Evolutionary conservation across 2,797 vertebrate genomes (phyloP).

Genomic region (Takifugu rubripes): DNA sequence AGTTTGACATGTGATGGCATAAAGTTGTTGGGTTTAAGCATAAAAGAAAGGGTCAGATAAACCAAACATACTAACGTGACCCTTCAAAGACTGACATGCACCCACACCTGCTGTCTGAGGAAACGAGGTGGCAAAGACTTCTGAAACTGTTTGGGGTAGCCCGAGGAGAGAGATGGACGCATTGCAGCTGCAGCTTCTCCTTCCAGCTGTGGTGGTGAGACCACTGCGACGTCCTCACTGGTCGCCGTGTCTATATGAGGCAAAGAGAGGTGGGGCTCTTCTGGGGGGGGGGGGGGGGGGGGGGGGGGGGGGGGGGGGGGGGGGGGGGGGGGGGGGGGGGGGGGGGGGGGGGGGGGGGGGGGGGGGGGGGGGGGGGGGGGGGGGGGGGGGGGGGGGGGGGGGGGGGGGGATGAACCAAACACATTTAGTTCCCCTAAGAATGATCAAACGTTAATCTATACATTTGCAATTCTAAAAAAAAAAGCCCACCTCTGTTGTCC

Average conservation of each 20-base stretch:
- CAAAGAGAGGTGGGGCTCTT: conserved; percentile 69
- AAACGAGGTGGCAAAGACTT: conserved; percentile 97
- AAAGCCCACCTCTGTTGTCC: conserved; percentile 69
- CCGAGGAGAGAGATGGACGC: conserved; percentile 88
- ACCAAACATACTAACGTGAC: too few species aligned
- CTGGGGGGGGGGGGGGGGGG: conserved; percentile 26
- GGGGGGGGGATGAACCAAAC: too few species aligned
- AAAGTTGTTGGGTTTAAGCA: too few species aligned
- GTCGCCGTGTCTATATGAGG: conserved; percentile 67
- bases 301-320: too few species aligned
- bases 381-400: too few species aligned
- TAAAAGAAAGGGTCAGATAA: too few species aligned
- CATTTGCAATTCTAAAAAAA: neutral
- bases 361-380: too few species aligned
- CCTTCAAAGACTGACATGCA: neutral
- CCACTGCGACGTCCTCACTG: conserved; percentile 65
- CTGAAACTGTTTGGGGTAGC: conserved; percentile 98
- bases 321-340: too few species aligned
- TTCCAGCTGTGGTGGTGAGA: conserved; percentile 78
- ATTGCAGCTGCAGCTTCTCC: conserved; percentile 83
- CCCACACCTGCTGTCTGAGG: conserved; percentile 92
- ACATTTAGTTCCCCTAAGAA: too few species aligned
- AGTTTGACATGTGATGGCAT: too few species aligned
- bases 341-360: too few species aligned
- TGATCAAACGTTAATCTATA: neutral